These are phyloP conservation scores for Ifrita kowaldi DNA, from an alignment of 2,113 vertebrate genomes.

Conservation along the genomic window DNA sequence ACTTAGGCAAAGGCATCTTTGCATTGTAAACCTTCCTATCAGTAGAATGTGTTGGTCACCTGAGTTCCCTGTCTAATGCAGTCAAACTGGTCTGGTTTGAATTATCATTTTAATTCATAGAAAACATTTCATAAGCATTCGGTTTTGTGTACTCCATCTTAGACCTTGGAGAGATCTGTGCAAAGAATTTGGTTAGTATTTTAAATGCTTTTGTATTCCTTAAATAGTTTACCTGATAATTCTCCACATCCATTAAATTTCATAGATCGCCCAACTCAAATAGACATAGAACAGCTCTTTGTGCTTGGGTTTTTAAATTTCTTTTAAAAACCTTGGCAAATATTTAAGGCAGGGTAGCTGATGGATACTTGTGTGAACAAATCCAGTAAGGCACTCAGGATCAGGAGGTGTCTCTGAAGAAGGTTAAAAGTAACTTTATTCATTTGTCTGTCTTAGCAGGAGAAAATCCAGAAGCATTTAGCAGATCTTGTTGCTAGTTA, in stretches of 20 bases:
- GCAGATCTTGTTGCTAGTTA: constrained; percentile 12
- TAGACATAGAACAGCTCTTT: neutral
- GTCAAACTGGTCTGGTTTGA: neutral
- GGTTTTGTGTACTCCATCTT: neutral
- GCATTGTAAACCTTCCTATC: neutral
- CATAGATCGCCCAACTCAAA: neutral
- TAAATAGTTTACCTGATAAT: neutral
- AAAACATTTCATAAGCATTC: neutral
- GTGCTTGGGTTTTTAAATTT: neutral
- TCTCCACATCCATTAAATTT: neutral
- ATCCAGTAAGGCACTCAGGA: neutral
- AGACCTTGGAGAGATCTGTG: neutral
- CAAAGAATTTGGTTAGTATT: neutral
- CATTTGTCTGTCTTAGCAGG: neutral
- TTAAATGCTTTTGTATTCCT: neutral
- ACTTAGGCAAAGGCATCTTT: neutral
- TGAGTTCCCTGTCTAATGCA: neutral
- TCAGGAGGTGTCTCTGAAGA: neutral
- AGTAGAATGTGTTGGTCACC: neutral
- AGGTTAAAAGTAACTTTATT: neutral
- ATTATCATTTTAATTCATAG: neutral
- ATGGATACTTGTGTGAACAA: neutral
- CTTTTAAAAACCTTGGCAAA: neutral
- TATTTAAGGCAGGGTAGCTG: neutral
- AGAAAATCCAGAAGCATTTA: constrained; percentile 3